Base-by-base conservation (phyloP, 2,113 vertebrate genomes). In the Spermophilus dauricus region DNA sequence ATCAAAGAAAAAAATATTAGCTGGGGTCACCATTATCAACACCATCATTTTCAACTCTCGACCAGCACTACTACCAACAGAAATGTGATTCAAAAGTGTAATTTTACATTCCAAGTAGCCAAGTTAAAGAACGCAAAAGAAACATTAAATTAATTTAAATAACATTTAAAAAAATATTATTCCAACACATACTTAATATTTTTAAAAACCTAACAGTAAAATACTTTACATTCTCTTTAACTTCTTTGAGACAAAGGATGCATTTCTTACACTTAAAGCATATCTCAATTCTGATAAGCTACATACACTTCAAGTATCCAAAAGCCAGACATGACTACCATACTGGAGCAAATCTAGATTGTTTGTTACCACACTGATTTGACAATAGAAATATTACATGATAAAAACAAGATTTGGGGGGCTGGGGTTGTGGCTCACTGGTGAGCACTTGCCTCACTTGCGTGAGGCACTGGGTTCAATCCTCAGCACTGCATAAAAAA, bases 91-190 rank as follows among this genome's bases (percentile, higher is more conserved):
- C 78, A 88, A 30, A 94, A 95, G 92, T 88, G 37, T 86, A 70
- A 97, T 61, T 96, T 88, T 53, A 96, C 80, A 89, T 69, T 84
- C 91, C 28, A 65, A 87, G 32, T 48, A 86, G 37, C 22, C 16
- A 76, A 1, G 14, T 77, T 86, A 90, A 84, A 65, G 45, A 51
- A 91, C 70, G 42, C 7, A 85, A 96, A 73, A 88, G 39, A 82
- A 22, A 86, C 30, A 20, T 85, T 11, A 93, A 86, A 92, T 67
- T 53, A 39, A 85, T 65, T 93, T 94, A 51, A 70, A 45, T 90
- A 56, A 88, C 20, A 58, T 48, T 88, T 78, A 96, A 94, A 12
- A 72, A 94, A 86, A 90, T 51, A 84, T 42, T 65, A 95, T 73
- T 87, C 86, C 53, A 95, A 87, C 6, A 81, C 85, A 1, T 72